Conservation (phyloP, 2,797 vertebrate genomes). For the Sparidentex hasta region DNA sequence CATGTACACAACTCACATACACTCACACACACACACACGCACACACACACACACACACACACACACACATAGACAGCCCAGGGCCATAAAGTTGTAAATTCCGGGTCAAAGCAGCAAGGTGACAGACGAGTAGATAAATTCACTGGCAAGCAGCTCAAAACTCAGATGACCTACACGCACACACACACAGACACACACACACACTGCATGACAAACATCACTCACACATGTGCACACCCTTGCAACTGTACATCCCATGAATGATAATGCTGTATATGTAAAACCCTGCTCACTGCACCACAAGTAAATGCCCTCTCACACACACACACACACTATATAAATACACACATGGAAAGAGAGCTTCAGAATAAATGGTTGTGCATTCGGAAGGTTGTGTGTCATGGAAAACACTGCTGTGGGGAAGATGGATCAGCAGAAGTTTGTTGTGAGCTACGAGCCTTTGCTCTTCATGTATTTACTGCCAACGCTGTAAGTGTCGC, state of each 20-base stretch:
- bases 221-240: background rate
- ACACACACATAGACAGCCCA: constrained; percentile 14
- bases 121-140: constrained; percentile 43
- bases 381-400: background rate
- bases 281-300: background rate
- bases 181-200: background rate
- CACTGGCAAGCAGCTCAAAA: constrained; percentile 22
- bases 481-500: constrained; percentile 29
- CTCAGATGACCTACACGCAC: constrained; percentile 13
- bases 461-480: constrained; percentile 26
- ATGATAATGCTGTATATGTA: background rate
- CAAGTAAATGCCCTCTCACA: background rate
- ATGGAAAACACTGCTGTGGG: constrained; percentile 1
- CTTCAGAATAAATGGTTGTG: background rate
- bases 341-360: background rate
- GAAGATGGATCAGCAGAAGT: constrained; percentile 14
- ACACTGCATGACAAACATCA: background rate
- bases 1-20: constrained; percentile 2
- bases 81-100: constrained; percentile 47
- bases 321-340: background rate
- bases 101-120: constrained; percentile 42
- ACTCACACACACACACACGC: background rate
- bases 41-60: background rate
- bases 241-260: background rate
- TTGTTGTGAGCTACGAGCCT: constrained; percentile 8